These are phyloP conservation scores for Neoitamus cyanurus DNA, from an alignment of 2,888 invertebrate species.

Conservation along the genomic window DNA sequence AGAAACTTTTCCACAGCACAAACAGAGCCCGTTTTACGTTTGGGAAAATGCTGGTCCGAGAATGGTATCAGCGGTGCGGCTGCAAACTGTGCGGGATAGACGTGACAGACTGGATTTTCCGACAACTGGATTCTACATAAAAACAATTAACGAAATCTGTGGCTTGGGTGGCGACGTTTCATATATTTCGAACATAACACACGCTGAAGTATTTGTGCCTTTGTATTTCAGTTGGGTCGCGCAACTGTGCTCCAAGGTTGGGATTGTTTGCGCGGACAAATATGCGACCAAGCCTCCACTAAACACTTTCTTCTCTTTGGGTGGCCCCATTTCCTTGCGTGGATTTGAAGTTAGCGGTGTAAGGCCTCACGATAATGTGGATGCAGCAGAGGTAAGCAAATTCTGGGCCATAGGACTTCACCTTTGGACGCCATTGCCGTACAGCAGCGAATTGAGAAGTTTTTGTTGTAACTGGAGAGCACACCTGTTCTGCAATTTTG, in stretches of 20 bases:
- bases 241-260: constrained; percentile 63
- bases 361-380: constrained; percentile 84
- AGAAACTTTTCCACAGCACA: constrained; percentile 72
- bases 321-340: constrained; percentile 88
- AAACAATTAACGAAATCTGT: constrained; percentile 84
- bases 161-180: constrained; percentile 88
- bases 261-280: constrained; percentile 61
- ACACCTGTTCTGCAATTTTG: too few relatives aligned
- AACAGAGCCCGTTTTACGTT: constrained; percentile 80
- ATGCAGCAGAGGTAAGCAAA: constrained; percentile 78
- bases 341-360: constrained; percentile 91
- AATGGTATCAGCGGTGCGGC: constrained; percentile 87
- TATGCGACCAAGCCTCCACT: constrained; percentile 61
- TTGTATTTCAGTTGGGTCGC: constrained; percentile 67
- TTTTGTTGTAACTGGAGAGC: too few relatives aligned
- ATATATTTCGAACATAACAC: constrained; percentile 85
- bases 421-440: constrained; percentile 90
- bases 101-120: constrained; percentile 87
- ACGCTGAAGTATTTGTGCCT: constrained; percentile 77
- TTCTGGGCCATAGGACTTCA: constrained; percentile 91
- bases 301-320: constrained; percentile 67
- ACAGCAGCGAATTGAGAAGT: too few relatives aligned
- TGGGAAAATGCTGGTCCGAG: constrained; percentile 86
- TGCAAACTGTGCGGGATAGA: constrained; percentile 81
- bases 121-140: constrained; percentile 76